Conservation (phyloP, 2,888 invertebrate genomes). For the Dolomedes plantarius region DNA sequence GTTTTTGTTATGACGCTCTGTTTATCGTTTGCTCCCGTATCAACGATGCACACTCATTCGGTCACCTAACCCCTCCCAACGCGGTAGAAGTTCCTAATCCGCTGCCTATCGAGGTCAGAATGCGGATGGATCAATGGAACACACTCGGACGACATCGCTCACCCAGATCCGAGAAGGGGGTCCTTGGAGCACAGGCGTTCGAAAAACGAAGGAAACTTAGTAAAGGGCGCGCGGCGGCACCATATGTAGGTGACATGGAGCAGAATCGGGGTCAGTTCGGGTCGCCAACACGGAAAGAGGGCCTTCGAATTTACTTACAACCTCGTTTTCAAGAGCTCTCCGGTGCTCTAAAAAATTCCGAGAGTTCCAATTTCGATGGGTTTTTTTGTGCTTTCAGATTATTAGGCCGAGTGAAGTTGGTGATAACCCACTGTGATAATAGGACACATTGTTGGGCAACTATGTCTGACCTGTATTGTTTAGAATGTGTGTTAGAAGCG, state of each 20-base stretch:
- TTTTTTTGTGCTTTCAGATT: constrained; percentile 17
- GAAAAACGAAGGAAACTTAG: constrained; percentile 1
- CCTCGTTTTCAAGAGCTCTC: constrained; percentile 20
- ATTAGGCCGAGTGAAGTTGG: constrained; percentile 4
- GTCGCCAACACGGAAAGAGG: constrained; percentile 51
- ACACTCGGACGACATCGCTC: constrained; percentile 4
- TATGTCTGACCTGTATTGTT: constrained; percentile 18
- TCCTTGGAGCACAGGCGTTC: neutral
- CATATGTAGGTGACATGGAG: constrained; percentile 49
- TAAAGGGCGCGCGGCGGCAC: neutral
- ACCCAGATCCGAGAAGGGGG: constrained; percentile 28
- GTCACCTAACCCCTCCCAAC: neutral
- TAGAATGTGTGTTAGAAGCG: neutral
- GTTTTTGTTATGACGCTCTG: neutral
- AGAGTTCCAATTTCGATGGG: constrained; percentile 19
- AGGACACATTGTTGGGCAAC: constrained; percentile 5
- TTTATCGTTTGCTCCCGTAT: neutral
- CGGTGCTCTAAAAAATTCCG: constrained; percentile 18
- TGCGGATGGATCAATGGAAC: constrained; percentile 25
- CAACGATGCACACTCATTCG: too few relatives aligned
- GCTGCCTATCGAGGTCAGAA: constrained; percentile 17
- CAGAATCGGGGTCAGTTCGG: constrained; percentile 49
- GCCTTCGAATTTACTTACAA: constrained; percentile 24
- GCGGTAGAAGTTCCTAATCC: neutral
- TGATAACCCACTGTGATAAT: constrained; percentile 21